Base-by-base conservation (phyloP, 2,113 vertebrate genomes). In the Lepus timidus region DNA sequence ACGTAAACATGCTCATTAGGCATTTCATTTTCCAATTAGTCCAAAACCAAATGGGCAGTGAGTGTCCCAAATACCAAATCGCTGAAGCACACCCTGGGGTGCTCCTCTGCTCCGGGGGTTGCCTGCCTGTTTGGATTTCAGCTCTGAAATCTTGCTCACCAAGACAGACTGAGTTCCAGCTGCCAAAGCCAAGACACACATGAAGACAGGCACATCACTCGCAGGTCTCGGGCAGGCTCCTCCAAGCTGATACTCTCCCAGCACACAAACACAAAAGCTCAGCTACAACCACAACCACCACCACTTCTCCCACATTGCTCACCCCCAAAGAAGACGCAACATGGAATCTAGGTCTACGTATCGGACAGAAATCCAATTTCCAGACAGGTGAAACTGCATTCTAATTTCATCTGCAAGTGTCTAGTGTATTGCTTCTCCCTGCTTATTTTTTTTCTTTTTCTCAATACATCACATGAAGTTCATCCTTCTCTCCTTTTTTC, bases 1-100 rank as follows among this genome's bases (percentile, higher is more conserved):
- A 94, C 85, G 90, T 88, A 93, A 97, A 96, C 95, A 97, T 0
- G 0, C 29, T 93, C 92, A 94, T 96, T 91, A 96, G 92, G 64
- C 74, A 58, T 95, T 92, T 96, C 74, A 58, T 95, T 92, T 96
- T 93, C 82, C 85, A 92, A 96, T 95, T 88, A 90, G 88, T 58
- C 88, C 78, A 81, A 91, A 97, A 96, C 88, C 85, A 90, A 97
- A 92, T 75, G 79, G 90, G 86, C 93, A 94, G 85, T 12, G 65
- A 95, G 81, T 55, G 74, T 83, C 81, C 94, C 88, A 90, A 95
- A 87, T 58, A 85, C 84, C 92, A 62, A 55, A 80, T 88, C 88
- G 22, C 51, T 52, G 88, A 88, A 62, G 29, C 70, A 39, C 70
- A 25, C 81, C 16, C 82, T 68, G 51, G 4, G 10, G 20, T 16